A percentile compares a stretch with the other conserved stretches of the same genome.
Evolutionary conservation across 2,888 invertebrate species (phyloP).

Genomic region (Papilio elwesi): DNA sequence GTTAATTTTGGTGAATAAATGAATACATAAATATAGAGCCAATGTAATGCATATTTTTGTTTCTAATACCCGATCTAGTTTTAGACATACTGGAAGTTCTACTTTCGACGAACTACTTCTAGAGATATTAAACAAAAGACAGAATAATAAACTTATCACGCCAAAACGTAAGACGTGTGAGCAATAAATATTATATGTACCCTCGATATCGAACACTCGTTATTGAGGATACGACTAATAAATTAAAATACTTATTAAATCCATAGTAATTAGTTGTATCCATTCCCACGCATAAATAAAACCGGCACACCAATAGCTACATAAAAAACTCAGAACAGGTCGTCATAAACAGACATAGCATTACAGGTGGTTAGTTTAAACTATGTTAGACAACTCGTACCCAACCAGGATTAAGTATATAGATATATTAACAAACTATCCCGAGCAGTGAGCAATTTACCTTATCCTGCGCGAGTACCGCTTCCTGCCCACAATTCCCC

Average conservation of each 20-base stretch:
- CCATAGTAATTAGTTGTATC: slow-evolving; percentile 38
- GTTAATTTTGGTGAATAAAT: slow-evolving; percentile 45
- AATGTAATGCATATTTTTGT: slow-evolving; percentile 5
- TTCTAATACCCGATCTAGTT: slow-evolving; percentile 18
- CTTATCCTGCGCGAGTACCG: slow-evolving; percentile 82
- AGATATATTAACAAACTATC: slow-evolving; percentile 75
- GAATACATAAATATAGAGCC: slow-evolving; percentile 23
- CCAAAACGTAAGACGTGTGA: slow-evolving; percentile 81
- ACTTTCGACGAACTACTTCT: slow-evolving; percentile 32
- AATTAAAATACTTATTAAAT: slow-evolving; percentile 27
- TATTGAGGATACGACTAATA: slow-evolving; percentile 22
- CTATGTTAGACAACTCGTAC: slow-evolving; percentile 47
- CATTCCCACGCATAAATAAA: slow-evolving; percentile 55
- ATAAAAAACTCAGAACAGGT: slow-evolving; percentile 54
- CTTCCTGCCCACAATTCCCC: slow-evolving; percentile 80
- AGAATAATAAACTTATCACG: slow-evolving; percentile 61
- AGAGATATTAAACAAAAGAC: slow-evolving; percentile 35
- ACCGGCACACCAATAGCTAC: slow-evolving; percentile 65
- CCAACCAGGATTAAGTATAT: slow-evolving; percentile 45
- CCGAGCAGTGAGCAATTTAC: slow-evolving; percentile 78
- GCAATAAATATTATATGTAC: slow-evolving; percentile 55
- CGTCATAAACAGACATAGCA: slow-evolving; percentile 59
- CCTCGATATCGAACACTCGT: slow-evolving; percentile 34
- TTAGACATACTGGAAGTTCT: slow-evolving; percentile 13
- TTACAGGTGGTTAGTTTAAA: slow-evolving; percentile 66